These are phyloP conservation scores for Crypturellus undulatus DNA, from an alignment of 2,113 vertebrate genomes.

Conservation along the genomic window DNA sequence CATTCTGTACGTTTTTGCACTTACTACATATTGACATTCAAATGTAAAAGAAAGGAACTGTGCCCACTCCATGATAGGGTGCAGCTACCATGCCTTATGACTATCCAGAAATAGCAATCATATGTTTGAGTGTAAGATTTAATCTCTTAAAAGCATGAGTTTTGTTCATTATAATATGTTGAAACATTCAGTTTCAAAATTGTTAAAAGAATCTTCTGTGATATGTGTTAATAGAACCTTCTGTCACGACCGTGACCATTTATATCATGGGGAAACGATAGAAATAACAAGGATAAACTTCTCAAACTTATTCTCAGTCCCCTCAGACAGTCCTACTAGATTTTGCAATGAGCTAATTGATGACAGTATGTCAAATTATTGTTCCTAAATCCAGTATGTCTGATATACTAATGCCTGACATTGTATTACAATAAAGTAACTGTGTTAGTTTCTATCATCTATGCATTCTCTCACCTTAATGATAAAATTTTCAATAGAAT, in stretches of 20 bases:
- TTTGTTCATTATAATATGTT: neutral
- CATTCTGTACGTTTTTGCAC: neutral
- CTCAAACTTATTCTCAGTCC: neutral
- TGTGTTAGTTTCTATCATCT: neutral
- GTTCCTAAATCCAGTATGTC: neutral
- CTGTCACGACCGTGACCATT: neutral
- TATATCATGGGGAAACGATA: neutral
- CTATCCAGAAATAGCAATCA: neutral
- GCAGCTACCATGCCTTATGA: neutral
- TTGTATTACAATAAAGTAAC: neutral
- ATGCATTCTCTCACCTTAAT: neutral
- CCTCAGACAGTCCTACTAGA: neutral
- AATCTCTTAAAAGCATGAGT: neutral
- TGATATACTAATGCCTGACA: neutral
- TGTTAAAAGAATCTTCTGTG: neutral
- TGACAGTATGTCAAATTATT: neutral
- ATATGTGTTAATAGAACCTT: neutral
- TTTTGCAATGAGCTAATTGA: neutral
- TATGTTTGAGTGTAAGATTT: neutral
- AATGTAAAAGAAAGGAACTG: neutral
- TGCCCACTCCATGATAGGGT: neutral
- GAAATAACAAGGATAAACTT: neutral
- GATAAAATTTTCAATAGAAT: neutral
- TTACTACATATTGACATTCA: neutral
- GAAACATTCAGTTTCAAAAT: neutral